Conservation (phyloP, 2,113 vertebrate species). For the Sigmodon hispidus region DNA sequence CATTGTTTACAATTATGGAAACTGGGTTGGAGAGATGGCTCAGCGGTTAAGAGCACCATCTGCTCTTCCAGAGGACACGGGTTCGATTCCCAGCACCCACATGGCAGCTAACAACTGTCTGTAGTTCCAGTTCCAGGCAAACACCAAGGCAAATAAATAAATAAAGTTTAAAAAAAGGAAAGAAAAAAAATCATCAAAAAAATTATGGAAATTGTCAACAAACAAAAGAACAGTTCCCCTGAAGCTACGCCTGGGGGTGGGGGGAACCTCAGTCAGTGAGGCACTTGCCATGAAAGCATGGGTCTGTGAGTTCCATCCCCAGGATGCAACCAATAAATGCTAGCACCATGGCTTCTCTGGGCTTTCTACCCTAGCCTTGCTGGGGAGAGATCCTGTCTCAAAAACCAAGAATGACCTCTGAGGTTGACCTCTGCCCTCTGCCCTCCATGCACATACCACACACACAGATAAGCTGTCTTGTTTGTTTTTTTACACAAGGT, state of each 20-base stretch:
- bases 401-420: not conserved
- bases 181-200: too few relatives aligned
- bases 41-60: too few relatives aligned
- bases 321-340: not conserved
- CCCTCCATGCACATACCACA: not conserved
- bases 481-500: not conserved
- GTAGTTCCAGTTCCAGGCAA: too few relatives aligned
- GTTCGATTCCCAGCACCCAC: too few relatives aligned
- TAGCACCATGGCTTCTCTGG: not conserved
- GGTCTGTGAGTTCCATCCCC: not conserved
- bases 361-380: not conserved
- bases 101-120: too few relatives aligned
- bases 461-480: not conserved
- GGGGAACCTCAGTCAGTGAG: not conserved
- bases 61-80: too few relatives aligned
- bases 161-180: too few relatives aligned
- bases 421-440: not conserved
- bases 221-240: not conserved
- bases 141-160: too few relatives aligned
- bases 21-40: too few relatives aligned
- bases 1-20: not conserved
- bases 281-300: not conserved
- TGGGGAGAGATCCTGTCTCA: not conserved
- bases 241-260: not conserved
- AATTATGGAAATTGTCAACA: not conserved